Percentiles rank a stretch among this genome's conserved stretches.
phyloP scores from a whole-genome alignment of 2,113 vertebrate genomes.

The Sylvilagus bachmani region DNA sequence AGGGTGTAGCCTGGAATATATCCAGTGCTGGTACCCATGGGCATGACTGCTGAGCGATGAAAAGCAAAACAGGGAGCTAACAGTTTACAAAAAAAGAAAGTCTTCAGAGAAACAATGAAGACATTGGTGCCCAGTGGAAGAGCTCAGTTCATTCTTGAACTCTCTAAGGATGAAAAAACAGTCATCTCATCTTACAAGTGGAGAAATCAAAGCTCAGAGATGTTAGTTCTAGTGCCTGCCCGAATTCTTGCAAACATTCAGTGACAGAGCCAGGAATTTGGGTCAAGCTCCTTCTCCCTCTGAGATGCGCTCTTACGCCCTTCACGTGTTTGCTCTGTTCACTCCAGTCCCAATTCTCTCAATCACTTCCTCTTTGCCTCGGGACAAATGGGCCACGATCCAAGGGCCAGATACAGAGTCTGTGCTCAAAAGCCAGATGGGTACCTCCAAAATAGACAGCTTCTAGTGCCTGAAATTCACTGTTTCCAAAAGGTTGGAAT shows the following conservation, averaged over 20 bases:
- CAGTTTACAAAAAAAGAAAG: no score
- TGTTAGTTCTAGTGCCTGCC: background rate
- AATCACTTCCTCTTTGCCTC: background rate
- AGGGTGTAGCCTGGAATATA: no score
- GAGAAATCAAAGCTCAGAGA: background rate
- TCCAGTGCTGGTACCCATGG: no score
- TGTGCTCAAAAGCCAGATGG: background rate
- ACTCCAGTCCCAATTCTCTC: background rate
- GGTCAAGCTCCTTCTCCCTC: background rate
- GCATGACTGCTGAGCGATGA: no score
- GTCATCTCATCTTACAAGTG: background rate
- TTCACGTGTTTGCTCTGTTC: background rate
- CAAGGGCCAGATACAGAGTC: background rate
- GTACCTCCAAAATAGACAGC: accelerated
- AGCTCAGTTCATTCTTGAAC: no score
- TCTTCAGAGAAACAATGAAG: no score
- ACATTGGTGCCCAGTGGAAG: no score
- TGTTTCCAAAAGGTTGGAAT: background rate
- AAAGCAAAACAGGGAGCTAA: no score
- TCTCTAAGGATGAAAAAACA: no score
- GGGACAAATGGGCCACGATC: background rate
- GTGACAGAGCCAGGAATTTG: background rate
- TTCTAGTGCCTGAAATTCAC: background rate
- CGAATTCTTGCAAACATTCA: background rate
- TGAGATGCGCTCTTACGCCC: background rate